Evolutionary conservation across 1,140 invertebrate species (phyloP), one percentile per base, ranked within the genome.

Genomic region (Lanistes nyassanus): DNA sequence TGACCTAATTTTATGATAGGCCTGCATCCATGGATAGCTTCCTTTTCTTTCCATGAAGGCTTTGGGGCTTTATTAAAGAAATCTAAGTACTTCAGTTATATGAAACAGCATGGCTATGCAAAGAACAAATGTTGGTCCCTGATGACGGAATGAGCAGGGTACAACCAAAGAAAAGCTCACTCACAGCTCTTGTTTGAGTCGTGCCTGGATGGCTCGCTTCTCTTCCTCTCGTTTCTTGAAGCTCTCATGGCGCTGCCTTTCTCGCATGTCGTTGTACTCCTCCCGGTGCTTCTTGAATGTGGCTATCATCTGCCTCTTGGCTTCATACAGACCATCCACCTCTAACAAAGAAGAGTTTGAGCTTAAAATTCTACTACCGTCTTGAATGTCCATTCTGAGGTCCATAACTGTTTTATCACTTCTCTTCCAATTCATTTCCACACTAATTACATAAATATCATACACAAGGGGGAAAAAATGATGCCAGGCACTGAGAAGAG

Each of bases 271-370:
- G n/a, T 84, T 76, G 75, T 80, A 85, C n/a, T 83, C 83, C 21
- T 80, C 80, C 58, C 86, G 81, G 16, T 82, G 75, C 36, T 81
- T 80, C 70, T 81, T 82, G 76, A 83, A 85, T 21, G 84, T 82
- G 29, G 74, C 69, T 21, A 81, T 66, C 69, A 86, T 56, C 16
- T 84, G 68, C 5, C 85, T 73, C 69, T 87, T 88, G 47, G 62
- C 79, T 29, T 83, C 79, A 76, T 86, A 82, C 36, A 88, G 47
- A 62, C 81, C 77, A 67, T 88, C 85, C 36, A 88, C 76, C 62
- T 89, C 87, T 87, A 76, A 74, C 60, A 66, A 68, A 70, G 23
- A 26, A 42, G 7, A 73, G 42, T 39, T 5, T 70, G 23, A 3
- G 29, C 13, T n/a, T 6, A 9, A 42, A 31, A 31, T 66, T 42